phyloP scores from a whole-genome alignment of 37 sponge, comb jelly and placozoan species.

The Spongilla lacustris region DNA sequence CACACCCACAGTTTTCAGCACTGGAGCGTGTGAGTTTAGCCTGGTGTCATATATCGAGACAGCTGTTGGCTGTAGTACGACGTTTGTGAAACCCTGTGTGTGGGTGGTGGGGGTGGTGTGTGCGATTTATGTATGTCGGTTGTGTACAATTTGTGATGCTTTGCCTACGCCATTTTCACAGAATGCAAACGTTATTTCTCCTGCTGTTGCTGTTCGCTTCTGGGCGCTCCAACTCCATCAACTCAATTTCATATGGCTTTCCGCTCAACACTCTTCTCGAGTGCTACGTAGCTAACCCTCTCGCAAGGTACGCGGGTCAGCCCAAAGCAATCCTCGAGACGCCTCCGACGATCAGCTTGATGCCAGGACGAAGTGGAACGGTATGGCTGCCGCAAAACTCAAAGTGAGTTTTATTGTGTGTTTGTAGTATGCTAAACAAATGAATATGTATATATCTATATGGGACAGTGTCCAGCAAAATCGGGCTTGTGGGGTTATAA shows the following conservation, averaged over 20 bases:
- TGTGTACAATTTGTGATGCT: background rate
- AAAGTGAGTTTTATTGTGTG: background rate
- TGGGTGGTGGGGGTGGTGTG: background rate
- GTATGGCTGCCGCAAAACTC: constrained; percentile 25
- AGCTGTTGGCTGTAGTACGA: too few species aligned
- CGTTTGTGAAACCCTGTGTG: background rate
- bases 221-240: background rate
- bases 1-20: background rate
- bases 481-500: too few species aligned
- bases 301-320: background rate
- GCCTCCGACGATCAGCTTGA: background rate
- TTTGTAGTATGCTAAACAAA: background rate
- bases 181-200: background rate
- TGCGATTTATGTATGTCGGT: background rate
- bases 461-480: too few species aligned
- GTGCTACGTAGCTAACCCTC: constrained; percentile 13
- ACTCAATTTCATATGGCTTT: background rate
- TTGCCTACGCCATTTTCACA: background rate
- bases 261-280: constrained; percentile 16
- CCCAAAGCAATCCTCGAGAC: constrained; percentile 3
- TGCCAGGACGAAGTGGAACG: background rate
- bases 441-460: background rate
- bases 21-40: too few species aligned
- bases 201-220: background rate
- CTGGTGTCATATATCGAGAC: too few species aligned